These are phyloP conservation scores for Drosophila subobscura DNA, from an alignment of 1,140 invertebrate genomes.

Conservation along the genomic window DNA sequence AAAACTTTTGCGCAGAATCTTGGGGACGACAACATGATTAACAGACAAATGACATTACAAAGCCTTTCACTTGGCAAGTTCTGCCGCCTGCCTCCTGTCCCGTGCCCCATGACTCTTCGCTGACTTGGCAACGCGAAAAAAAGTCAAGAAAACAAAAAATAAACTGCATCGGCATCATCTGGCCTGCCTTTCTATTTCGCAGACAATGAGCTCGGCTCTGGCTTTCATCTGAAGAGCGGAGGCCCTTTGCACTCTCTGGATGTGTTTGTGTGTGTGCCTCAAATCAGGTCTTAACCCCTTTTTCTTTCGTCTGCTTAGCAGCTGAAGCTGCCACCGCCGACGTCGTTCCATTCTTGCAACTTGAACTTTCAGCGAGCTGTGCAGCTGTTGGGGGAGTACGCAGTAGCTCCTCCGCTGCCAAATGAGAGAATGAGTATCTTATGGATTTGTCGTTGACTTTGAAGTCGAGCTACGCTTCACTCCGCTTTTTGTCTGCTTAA, in stretches of 20 bases:
- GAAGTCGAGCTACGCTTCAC: constrained; percentile 24
- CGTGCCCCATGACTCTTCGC: too few relatives aligned
- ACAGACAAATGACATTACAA: constrained; percentile 81
- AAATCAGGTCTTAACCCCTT: constrained; percentile 78
- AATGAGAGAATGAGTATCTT: constrained; percentile 50
- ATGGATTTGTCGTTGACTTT: constrained; percentile 62
- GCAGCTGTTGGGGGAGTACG: constrained; percentile 41
- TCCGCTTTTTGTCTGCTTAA: constrained; percentile 16
- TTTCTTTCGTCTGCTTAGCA: constrained; percentile 59
- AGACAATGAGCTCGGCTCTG: constrained; percentile 56
- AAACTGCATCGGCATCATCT: constrained; percentile 34
- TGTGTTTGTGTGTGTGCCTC: constrained; percentile 10
- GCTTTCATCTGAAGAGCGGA: constrained; percentile 47
- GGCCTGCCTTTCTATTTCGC: constrained; percentile 41
- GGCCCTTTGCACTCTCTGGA: constrained; percentile 41
- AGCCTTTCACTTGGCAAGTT: constrained; percentile 72
- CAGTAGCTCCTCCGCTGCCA: too few relatives aligned
- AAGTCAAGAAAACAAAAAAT: not conserved
- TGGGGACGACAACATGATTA: constrained; percentile 78
- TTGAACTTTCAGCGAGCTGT: constrained; percentile 62
- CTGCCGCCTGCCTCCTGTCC: constrained; percentile 6
- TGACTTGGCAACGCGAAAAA: not conserved
- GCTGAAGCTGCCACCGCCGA: constrained; percentile 1
- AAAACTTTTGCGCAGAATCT: constrained; percentile 68
- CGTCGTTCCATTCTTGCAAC: constrained; percentile 47